Base-by-base conservation (phyloP, 1,140 invertebrate species). In the Dendrolimus kikuchii region DNA sequence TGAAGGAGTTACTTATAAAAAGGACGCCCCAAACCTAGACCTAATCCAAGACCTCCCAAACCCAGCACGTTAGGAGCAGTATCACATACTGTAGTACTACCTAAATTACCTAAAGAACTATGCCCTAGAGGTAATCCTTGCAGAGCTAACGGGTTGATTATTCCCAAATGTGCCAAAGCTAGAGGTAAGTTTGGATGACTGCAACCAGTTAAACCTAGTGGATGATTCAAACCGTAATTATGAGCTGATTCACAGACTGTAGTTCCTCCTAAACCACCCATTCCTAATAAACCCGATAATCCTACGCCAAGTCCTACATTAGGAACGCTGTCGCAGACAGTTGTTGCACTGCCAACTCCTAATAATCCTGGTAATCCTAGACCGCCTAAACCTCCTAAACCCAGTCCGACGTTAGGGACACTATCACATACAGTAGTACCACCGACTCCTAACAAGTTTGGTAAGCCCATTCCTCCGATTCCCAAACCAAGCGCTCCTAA, bases 171-270 rank as follows among this genome's bases (percentile, higher is more conserved):
- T 53, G 6, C 55, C 59, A 2, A 59, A 41, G 5, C 50, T 55
- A 38, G 23, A 2, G 23, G 23, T 3, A 23, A 3, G 23, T 23
- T 23, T 3, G 23, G 23, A 23, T 23, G 23, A 23, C 23, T 23
- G 23, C 23, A 23, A 23, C 23, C 23, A 23, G 23, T 23, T 23
- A 23, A 23, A 23, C 23, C 23, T 23, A 23, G 23, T 23, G 23
- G 23, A 23, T 23, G 23, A 23, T 23, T 23, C 23, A 23, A 23
- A 23, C 56, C 45, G 5, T 51, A 38, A 52, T 53, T 61, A 8
- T 57, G 62, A 1, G 43, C 46, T 9, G 52, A 47, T 45, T 74
- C 71, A 10, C 68, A 71, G 6, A 71, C 66, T 6, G 68, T 71
- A 2, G 60, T 63, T 5, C 39, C 40, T 37, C 50, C 59, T 23